Conservation (phyloP, 2,113 vertebrate species). For the Leptodactylus fuscus region DNA sequence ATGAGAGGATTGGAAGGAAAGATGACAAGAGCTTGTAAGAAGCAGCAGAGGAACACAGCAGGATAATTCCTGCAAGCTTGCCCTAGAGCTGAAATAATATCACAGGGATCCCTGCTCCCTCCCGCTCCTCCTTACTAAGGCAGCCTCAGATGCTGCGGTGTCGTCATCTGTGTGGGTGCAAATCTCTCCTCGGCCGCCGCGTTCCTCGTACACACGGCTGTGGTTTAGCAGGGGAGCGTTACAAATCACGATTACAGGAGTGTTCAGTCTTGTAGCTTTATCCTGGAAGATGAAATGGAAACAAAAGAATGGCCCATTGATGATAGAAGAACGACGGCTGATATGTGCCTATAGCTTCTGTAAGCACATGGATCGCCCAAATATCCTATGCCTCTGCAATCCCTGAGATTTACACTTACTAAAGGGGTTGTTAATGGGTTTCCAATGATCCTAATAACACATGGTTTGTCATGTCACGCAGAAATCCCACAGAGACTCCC, state of each 20-base stretch:
- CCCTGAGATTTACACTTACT: too few species aligned
- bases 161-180: slow-evolving; percentile 55
- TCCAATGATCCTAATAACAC: background rate
- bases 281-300: slow-evolving; percentile 1
- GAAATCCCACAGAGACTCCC: background rate
- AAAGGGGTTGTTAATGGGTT: too few species aligned
- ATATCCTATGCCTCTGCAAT: too few species aligned
- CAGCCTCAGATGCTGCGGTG: slow-evolving; percentile 39
- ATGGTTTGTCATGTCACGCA: background rate
- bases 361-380: background rate
- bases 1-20: slow-evolving; percentile 69
- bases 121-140: background rate
- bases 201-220: slow-evolving; percentile 1
- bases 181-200: slow-evolving; percentile 19
- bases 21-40: slow-evolving; percentile 64
- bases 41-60: slow-evolving; percentile 59
- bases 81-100: slow-evolving; percentile 62
- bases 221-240: background rate
- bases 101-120: slow-evolving; percentile 58
- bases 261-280: slow-evolving; percentile 23
- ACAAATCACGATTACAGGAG: background rate
- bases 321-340: background rate
- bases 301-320: background rate
- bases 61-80: slow-evolving; percentile 66
- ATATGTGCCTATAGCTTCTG: too few species aligned